Evolutionary conservation across 37 sponge, comb jelly and placozoan species (phyloP).

Genomic region (Hexactinellida sp.): DNA sequence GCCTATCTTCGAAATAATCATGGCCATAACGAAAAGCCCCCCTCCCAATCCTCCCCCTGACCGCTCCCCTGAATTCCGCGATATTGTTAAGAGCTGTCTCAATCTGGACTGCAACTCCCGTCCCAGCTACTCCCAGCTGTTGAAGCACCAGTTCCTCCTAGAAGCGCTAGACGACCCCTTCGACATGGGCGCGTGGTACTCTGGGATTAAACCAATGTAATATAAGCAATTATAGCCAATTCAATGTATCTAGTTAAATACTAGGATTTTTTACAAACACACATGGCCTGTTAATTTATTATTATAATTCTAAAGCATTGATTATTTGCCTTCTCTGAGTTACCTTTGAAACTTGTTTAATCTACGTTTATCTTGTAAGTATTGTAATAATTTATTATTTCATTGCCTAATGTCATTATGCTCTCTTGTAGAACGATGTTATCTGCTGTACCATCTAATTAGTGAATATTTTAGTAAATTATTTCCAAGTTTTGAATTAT

Average conservation of each 20-base stretch:
- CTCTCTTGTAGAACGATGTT: no score
- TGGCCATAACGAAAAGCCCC: neutral
- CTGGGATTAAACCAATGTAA: neutral
- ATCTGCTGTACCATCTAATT: no score
- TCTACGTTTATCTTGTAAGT: neutral
- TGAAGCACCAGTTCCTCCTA: neutral
- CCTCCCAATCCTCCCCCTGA: neutral
- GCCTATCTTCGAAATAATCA: neutral
- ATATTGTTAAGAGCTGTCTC: neutral
- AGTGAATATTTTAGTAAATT: no score
- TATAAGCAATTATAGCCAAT: neutral
- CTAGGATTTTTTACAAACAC: slow-evolving; percentile 8
- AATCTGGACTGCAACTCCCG: neutral
- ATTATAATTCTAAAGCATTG: slow-evolving; percentile 7
- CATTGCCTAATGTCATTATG: neutral
- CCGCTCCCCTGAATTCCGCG: slow-evolving; percentile 2
- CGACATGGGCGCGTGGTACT: slow-evolving; percentile 3
- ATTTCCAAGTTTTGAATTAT: no score
- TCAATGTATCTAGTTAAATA: neutral
- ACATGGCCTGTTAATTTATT: slow-evolving; percentile 7
- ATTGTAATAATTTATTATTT: neutral
- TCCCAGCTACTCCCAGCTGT: neutral
- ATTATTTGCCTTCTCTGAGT: neutral
- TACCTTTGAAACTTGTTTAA: neutral
- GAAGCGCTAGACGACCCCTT: neutral